These are phyloP conservation scores for Pedetes capensis DNA, from an alignment of 2,113 vertebrate species.

Conservation along the genomic window DNA sequence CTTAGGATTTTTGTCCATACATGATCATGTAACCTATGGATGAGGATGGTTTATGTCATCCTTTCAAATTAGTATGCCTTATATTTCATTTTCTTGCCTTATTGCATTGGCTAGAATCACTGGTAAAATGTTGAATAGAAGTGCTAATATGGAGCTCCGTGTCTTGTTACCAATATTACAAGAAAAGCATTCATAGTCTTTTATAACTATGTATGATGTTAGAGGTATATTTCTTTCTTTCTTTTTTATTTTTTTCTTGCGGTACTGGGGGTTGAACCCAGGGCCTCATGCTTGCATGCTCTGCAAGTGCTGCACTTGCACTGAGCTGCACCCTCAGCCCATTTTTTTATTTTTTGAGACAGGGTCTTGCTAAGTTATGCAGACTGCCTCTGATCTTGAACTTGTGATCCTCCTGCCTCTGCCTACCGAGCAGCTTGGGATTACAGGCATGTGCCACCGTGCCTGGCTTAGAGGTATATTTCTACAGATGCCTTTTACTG, in stretches of 20 bases:
- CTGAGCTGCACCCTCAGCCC: too few relatives aligned
- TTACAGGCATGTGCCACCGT: too few relatives aligned
- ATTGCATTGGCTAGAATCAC: not conserved
- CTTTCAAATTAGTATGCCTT: not conserved
- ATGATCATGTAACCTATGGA: not conserved
- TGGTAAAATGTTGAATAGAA: not conserved
- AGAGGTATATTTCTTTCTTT: not conserved
- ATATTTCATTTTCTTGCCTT: not conserved
- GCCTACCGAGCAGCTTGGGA: too few relatives aligned
- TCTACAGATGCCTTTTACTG: not conserved
- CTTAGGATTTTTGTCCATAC: not conserved
- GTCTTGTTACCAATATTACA: not conserved
- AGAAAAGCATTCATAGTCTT: not conserved
- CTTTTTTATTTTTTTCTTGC: too few relatives aligned
- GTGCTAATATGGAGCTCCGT: not conserved
- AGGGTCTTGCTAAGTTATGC: too few relatives aligned
- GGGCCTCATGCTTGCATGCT: too few relatives aligned
- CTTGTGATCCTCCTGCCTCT: too few relatives aligned
- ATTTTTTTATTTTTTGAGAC: too few relatives aligned
- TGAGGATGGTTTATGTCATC: not conserved
- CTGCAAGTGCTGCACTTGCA: too few relatives aligned
- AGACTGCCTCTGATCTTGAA: too few relatives aligned
- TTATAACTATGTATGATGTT: not conserved
- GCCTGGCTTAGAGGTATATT: not conserved
- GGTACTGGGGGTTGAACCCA: too few relatives aligned